phyloP scores from a whole-genome alignment of 2,113 vertebrate genomes.

The Xenopus borealis region DNA sequence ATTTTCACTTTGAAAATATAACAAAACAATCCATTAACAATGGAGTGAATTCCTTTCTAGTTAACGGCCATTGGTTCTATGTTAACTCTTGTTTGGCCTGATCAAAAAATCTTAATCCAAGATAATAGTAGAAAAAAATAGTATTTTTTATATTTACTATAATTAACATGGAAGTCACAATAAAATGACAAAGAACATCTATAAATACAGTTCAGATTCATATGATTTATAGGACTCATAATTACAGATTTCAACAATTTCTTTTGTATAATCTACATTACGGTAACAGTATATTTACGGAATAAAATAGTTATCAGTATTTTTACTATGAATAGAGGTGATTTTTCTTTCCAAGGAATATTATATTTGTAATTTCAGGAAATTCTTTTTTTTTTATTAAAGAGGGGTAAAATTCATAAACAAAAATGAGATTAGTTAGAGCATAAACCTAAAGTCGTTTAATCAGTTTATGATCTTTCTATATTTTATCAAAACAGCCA shows the following conservation, averaged over 20 bases:
- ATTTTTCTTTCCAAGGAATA: constrained; percentile 10
- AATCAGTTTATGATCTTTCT: constrained; percentile 5
- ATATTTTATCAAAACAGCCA: constrained; percentile 25
- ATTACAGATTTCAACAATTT: constrained; percentile 11
- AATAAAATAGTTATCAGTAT: constrained; percentile 7
- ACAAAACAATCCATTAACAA: too few species aligned
- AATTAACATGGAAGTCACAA: too few species aligned
- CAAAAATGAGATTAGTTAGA: constrained; percentile 8
- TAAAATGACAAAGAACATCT: too few species aligned
- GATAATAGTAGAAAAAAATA: too few species aligned
- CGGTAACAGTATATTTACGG: not conserved
- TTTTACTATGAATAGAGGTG: constrained; percentile 16
- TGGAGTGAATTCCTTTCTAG: too few species aligned
- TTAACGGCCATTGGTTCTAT: too few species aligned
- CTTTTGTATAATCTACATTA: not conserved
- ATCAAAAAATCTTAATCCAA: too few species aligned
- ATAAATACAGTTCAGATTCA: too few species aligned
- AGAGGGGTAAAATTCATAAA: not conserved
- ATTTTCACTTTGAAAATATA: too few species aligned
- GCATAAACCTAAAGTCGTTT: not conserved
- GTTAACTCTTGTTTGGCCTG: too few species aligned
- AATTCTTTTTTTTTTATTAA: constrained; percentile 15
- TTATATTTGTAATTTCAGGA: constrained; percentile 32
- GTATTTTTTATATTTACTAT: too few species aligned
- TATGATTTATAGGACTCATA: not conserved